Base-by-base conservation (phyloP, 2,113 vertebrate species). In the Hylia prasina region DNA sequence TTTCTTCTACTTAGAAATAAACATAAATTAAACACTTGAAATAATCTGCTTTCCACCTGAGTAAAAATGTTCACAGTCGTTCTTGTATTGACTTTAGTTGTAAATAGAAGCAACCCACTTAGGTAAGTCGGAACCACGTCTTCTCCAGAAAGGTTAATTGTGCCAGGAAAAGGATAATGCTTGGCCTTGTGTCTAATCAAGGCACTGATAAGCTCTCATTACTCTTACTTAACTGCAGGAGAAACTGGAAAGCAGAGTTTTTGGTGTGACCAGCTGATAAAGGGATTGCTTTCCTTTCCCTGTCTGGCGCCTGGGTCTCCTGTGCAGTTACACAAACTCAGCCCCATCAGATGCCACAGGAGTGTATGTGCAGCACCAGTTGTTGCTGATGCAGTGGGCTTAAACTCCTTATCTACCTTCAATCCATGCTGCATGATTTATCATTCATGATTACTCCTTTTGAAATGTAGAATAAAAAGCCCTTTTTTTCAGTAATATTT, bases 361-460 rank as follows among this genome's bases (percentile, higher is more conserved):
- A 60, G 18, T 0, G 0, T 20, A 25, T 13, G 50, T 0, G 0
- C 77, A 79, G 73, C 35, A 51, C 35, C 53, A 48, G 24, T 24
- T 57, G 57, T 10, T 65, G 87, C 56, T 91, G 77, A 56, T 35
- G 61, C 78, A 90, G 4, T 0, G 0, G 53, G 10, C 37, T 82
- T 90, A 82, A 95, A 70, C 75, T 96, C 64, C 85, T 93, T 93
- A 93, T 85, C 66, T 88, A 31, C 50, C n/a, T 87, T 65, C 7
- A 3, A 70, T 80, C 71, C 58, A 63, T 33, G 28, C 12, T 88
- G 39, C 35, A 50, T 61, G 39, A 68, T 94, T 82, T 40, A 69
- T 80, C 42, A 22, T 33, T 76, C 17, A 6, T 33, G 22, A 44
- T 91, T n/a, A 60, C 10, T 11, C 15, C 16, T 60, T 82, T 47